A percentile compares a stretch with the other conserved stretches of the same genome.
These are phyloP conservation scores for Onthophagus taurus DNA, from an alignment of 1,140 invertebrate genomes.

Conservation along the genomic window DNA sequence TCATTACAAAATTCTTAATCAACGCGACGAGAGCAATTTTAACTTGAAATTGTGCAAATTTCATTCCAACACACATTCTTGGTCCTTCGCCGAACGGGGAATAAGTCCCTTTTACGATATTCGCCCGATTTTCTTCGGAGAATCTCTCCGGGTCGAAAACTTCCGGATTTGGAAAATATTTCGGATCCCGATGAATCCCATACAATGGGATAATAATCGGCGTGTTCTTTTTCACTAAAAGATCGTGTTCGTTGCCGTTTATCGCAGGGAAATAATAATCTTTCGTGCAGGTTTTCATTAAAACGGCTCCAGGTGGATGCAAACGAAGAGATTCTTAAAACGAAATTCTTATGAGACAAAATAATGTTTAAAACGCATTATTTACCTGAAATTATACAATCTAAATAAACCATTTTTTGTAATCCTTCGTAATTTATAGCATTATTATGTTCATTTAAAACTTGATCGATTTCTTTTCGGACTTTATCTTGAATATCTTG, in stretches of 20 bases:
- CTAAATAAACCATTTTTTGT: conserved; percentile 13
- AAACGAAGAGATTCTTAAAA: conserved; percentile 23
- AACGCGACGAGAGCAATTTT: not conserved
- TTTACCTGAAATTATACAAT: conserved; percentile 5
- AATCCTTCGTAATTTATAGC: conserved; percentile 24
- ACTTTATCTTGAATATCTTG: conserved; percentile 43
- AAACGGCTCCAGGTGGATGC: conserved; percentile 28
- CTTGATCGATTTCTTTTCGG: conserved; percentile 38
- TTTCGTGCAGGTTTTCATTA: conserved; percentile 27
- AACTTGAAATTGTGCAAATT: conserved; percentile 10
- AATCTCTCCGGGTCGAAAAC: conserved; percentile 51
- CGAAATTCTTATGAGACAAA: not conserved
- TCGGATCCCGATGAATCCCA: conserved; percentile 32
- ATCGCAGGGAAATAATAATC: conserved; percentile 23
- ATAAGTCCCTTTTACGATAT: conserved; percentile 34
- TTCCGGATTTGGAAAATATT: conserved; percentile 45
- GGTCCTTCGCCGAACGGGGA: conserved; percentile 46
- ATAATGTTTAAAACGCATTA: too few relatives aligned
- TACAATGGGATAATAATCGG: conserved; percentile 23
- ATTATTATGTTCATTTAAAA: conserved; percentile 5
- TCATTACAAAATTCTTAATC: conserved; percentile 5
- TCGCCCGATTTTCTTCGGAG: conserved; percentile 25
- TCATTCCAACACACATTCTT: conserved; percentile 42
- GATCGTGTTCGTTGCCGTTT: not conserved
- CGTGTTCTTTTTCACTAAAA: conserved; percentile 23